A percentile compares a stretch with the other conserved stretches of the same genome.
Evolutionary conservation across 2,113 vertebrate genomes (phyloP).

Genomic region (Mesocricetus auratus): DNA sequence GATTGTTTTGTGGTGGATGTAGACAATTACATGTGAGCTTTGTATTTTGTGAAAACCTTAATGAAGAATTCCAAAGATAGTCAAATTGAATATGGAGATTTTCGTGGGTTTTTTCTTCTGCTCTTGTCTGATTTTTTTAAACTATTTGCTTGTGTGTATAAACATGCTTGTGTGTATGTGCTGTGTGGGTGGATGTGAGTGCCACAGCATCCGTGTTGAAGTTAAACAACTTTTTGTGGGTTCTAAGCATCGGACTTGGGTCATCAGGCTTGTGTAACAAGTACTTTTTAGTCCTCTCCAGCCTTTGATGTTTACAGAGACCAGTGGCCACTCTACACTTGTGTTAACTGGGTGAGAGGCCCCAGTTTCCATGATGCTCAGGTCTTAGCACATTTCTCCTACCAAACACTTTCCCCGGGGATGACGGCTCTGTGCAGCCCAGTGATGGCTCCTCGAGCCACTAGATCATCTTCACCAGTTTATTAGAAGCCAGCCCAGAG

Average conservation of each 20-base stretch:
- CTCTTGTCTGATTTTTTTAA: background rate
- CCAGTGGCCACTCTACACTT: accelerated
- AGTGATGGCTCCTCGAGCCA: accelerated
- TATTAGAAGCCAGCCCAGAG: background rate
- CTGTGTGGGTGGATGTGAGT: background rate
- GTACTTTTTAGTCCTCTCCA: background rate
- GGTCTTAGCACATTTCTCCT: background rate
- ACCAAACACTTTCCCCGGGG: background rate
- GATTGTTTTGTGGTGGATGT: constrained; percentile 84
- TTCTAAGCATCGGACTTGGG: no score
- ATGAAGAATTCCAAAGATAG: constrained; percentile 87
- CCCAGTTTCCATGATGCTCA: background rate
- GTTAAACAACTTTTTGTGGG: background rate
- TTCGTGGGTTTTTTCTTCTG: background rate
- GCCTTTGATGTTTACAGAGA: background rate
- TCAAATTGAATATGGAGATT: constrained; percentile 74
- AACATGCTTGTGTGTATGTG: background rate
- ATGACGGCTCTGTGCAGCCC: background rate
- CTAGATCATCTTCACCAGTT: background rate
- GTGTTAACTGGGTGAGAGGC: background rate
- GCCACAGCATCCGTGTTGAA: no score
- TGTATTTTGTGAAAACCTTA: constrained; percentile 86
- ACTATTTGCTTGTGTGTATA: background rate
- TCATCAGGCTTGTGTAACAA: background rate
- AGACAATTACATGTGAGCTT: constrained; percentile 84